phyloP scores from a whole-genome alignment of 1,140 invertebrate species.

The Sarcophaga peregrina region DNA sequence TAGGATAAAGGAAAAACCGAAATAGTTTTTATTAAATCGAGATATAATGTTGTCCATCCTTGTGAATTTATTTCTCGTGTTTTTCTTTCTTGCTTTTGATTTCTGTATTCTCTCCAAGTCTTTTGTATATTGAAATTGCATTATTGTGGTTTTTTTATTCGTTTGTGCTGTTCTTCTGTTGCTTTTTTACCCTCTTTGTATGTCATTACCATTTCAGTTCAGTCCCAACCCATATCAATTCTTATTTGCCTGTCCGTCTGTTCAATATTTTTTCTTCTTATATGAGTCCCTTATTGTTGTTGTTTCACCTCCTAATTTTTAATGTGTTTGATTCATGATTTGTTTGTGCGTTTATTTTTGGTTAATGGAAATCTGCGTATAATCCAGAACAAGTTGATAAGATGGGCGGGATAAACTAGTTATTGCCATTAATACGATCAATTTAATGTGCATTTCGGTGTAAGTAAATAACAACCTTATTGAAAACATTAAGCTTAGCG shows the following conservation, averaged over 20 bases:
- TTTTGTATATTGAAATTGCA: constrained; percentile 44
- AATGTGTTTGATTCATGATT: constrained; percentile 27
- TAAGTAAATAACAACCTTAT: constrained; percentile 63
- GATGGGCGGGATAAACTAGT: constrained; percentile 66
- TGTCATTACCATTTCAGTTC: constrained; percentile 34
- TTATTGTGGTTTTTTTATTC: constrained; percentile 32
- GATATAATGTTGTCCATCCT: constrained; percentile 43
- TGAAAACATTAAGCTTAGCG: constrained; percentile 49
- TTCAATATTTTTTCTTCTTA: not conserved
- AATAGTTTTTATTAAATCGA: constrained; percentile 39
- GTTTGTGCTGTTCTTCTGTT: constrained; percentile 27
- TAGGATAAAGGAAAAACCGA: constrained; percentile 11
- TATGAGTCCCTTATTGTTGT: not conserved
- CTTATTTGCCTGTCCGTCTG: constrained; percentile 12
- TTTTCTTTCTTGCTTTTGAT: not conserved
- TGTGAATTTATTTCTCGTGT: constrained; percentile 4
- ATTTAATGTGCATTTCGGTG: constrained; percentile 65
- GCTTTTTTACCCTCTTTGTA: constrained; percentile 30
- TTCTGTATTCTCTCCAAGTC: not conserved
- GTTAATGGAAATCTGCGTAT: constrained; percentile 65
- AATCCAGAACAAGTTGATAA: constrained; percentile 63
- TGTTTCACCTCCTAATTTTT: not conserved
- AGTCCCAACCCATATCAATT: not conserved
- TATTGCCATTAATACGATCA: constrained; percentile 67
- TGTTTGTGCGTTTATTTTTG: constrained; percentile 29